Evolutionary conservation across 2,888 invertebrate species (phyloP).

Genomic region (Hirtodrosophila alboralis): DNA sequence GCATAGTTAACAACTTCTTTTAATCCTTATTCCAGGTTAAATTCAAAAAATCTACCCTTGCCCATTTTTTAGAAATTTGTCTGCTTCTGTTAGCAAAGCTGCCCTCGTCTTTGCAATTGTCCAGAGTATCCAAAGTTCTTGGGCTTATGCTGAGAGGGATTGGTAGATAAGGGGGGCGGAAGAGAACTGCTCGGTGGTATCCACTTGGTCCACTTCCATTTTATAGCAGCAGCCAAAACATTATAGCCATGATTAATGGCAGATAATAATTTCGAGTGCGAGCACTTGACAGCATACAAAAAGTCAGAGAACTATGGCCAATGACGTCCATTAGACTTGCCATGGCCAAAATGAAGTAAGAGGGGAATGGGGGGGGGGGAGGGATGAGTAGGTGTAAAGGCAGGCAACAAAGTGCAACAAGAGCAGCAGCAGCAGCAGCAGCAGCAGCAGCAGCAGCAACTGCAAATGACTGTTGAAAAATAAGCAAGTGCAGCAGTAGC

Average conservation of each 20-base stretch:
- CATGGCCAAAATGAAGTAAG: slow-evolving; percentile 42
- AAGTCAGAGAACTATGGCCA: slow-evolving; percentile 79
- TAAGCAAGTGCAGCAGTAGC: slow-evolving; percentile 32
- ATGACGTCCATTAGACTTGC: slow-evolving; percentile 76
- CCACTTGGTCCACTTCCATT: slow-evolving; percentile 72
- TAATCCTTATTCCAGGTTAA: slow-evolving; percentile 8
- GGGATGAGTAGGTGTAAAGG: slow-evolving; percentile 33
- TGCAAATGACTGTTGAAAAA: slow-evolving; percentile 63
- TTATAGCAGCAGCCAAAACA: slow-evolving; percentile 77
- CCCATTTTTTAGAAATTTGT: slow-evolving; percentile 24
- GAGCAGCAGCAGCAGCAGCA: slow-evolving; percentile 27
- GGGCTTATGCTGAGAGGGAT: slow-evolving; percentile 4
- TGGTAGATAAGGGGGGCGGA: neutral
- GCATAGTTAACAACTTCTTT: too few relatives aligned
- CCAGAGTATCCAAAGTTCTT: slow-evolving; percentile 41
- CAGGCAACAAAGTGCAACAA: slow-evolving; percentile 71
- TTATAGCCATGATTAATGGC: slow-evolving; percentile 82
- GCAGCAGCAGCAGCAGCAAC: slow-evolving; percentile 28
- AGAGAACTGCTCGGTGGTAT: slow-evolving; percentile 25
- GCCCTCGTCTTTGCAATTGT: slow-evolving; percentile 39
- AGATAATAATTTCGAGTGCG: slow-evolving; percentile 81
- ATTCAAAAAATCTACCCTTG: slow-evolving; percentile 12
- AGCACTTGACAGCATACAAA: slow-evolving; percentile 79
- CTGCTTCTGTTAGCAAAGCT: slow-evolving; percentile 34
- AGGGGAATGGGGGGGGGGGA: neutral